Percentiles rank a stretch among this genome's conserved stretches.
These are phyloP conservation scores for Poeciliopsis presidionis DNA, from an alignment of 2,797 vertebrate species.

Conservation along the genomic window DNA sequence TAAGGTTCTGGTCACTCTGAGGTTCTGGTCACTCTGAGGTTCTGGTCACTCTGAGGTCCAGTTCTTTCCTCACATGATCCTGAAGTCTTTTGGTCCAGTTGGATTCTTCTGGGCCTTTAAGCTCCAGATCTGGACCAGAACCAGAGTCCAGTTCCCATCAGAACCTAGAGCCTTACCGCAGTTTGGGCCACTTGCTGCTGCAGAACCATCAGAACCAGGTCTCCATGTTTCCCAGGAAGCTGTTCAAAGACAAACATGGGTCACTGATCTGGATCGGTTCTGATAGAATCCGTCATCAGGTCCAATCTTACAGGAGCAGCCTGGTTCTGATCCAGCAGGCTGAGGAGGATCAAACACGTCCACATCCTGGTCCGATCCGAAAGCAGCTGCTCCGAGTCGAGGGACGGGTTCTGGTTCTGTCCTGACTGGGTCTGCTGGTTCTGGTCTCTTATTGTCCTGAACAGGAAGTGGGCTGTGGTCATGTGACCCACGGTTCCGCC, in stretches of 20 bases:
- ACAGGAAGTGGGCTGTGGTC: slow-evolving; percentile 42
- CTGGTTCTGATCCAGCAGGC: slow-evolving; percentile 42
- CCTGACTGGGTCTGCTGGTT: background rate
- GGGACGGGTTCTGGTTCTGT: background rate
- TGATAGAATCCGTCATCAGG: background rate
- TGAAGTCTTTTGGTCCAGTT: background rate
- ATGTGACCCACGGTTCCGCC: background rate
- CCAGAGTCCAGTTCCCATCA: background rate
- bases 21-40: background rate
- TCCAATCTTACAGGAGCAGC: slow-evolving; percentile 26
- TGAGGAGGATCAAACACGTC: slow-evolving; percentile 20
- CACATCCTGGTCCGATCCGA: slow-evolving; percentile 31
- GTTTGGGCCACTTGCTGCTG: slow-evolving; percentile 18
- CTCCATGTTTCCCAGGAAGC: slow-evolving; percentile 13
- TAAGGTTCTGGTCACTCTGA: background rate
- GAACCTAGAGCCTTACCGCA: slow-evolving; percentile 20
- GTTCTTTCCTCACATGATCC: background rate
- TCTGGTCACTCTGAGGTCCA: background rate
- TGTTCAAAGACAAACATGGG: slow-evolving; percentile 7
- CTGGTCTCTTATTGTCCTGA: slow-evolving; percentile 23
- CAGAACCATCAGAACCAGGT: background rate
- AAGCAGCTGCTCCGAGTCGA: background rate
- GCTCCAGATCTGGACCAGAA: background rate
- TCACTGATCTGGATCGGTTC: background rate
- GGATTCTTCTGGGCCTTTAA: background rate